These are phyloP conservation scores for Cyclina sinensis DNA, from an alignment of 1,140 invertebrate genomes.

Conservation along the genomic window DNA sequence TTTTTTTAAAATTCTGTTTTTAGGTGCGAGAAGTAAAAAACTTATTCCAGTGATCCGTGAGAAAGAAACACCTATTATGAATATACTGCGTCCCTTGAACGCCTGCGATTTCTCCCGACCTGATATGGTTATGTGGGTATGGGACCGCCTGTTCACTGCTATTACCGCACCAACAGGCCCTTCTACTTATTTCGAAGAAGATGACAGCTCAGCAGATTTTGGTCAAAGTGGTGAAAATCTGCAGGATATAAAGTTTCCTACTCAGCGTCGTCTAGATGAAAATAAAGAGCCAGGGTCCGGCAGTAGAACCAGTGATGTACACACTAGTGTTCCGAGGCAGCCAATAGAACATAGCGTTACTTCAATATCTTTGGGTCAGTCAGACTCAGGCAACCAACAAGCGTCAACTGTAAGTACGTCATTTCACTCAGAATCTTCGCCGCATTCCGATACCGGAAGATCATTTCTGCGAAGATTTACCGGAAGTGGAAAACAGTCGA, in stretches of 20 bases:
- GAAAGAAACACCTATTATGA: slow-evolving; percentile 76
- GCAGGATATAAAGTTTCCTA: neutral
- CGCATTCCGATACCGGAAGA: too few species aligned
- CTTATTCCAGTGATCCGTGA: slow-evolving; percentile 84
- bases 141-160: slow-evolving; percentile 81
- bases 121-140: slow-evolving; percentile 83
- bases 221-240: neutral
- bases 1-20: neutral
- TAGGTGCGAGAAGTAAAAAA: slow-evolving; percentile 80
- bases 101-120: slow-evolving; percentile 83
- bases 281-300: neutral
- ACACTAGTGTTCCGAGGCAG: neutral
- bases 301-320: neutral
- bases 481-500: neutral
- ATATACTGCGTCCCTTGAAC: slow-evolving; percentile 80
- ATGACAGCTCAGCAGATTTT: slow-evolving; percentile 1
- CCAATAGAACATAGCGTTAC: neutral
- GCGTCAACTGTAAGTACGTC: too few species aligned
- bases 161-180: slow-evolving; percentile 72
- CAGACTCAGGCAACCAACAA: neutral
- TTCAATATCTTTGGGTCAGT: neutral
- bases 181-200: slow-evolving; percentile 20
- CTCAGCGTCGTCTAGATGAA: neutral
- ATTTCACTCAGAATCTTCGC: too few species aligned
- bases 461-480: neutral